Evolutionary conservation across 2,113 vertebrate genomes (phyloP), one percentile per base, ranked within the genome.

Genomic region (Entelurus aequoreus): DNA sequence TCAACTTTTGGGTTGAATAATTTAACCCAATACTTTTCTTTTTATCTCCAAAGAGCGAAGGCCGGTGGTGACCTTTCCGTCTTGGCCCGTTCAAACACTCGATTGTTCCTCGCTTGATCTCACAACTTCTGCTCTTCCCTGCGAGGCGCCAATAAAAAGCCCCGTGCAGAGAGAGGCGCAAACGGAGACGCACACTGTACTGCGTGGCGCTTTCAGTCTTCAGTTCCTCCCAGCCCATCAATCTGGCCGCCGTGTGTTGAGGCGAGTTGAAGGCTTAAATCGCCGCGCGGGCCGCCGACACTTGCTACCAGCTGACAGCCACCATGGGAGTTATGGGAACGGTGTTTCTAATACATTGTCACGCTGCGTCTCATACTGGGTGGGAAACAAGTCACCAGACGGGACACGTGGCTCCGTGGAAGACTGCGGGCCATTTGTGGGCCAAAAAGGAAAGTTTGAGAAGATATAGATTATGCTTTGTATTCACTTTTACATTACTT

Each of bases 181-280:
- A 28, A 28, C 0, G 48, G 59, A 76, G 44, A 38, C 75, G 6
- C 16, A 63, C 40, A 3, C 42, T 6, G 11, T 11, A 6, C 90
- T 90, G 88, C 82, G 90, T 89, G 88, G 88, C 88, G 86, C 88
- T 90, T 88, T 90, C 90, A 92, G 90, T 92, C 89, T 92, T 92
- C 78, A 89, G 88, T 90, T 91, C 89, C 90, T 91, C 92, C 89
- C 90, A 92, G 90, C 85, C 88, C 87, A 78, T 90, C 78, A 80
- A 74, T 76, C 78, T 85, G 81, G 80, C 79, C 80, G 77, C 75
- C 77, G 76, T 88, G 90, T 90, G 89, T 90, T 89, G 92, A 92
- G 91, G 88, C 82, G 83, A 91, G 89, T 87, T 90, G 89, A 92
- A 91, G 88, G 90, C 89, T 91, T 89, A 74, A 91, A 92, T 84